Conservation (phyloP, 2,113 vertebrate species). For the Neodontobutis hainanensis region DNA sequence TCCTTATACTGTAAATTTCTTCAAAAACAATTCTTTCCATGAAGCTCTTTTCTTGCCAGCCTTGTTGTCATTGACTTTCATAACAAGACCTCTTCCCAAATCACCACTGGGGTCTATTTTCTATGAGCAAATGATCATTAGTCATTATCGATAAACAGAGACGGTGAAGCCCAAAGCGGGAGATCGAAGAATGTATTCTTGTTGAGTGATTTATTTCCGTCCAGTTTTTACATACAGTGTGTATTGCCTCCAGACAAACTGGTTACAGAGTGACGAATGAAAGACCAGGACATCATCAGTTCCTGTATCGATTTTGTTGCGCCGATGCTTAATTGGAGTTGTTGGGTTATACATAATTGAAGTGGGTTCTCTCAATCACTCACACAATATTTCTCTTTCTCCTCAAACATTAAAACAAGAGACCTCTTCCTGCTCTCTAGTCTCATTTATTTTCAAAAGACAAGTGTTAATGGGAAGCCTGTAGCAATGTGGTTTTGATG, state of each 20-base stretch:
- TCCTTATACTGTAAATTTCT: no score
- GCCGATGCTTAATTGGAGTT: slow-evolving; percentile 78
- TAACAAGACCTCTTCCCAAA: slow-evolving; percentile 7
- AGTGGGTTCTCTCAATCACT: slow-evolving; percentile 61
- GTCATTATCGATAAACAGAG: slow-evolving; percentile 56
- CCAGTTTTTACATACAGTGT: slow-evolving; percentile 20
- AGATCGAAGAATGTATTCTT: slow-evolving; percentile 43
- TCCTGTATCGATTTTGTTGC: slow-evolving; percentile 76
- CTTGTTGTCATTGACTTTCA: neutral
- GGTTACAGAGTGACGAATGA: slow-evolving; percentile 65
- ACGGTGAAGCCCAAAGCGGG: slow-evolving; percentile 31
- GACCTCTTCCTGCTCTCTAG: slow-evolving; percentile 20
- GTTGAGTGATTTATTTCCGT: slow-evolving; percentile 58
- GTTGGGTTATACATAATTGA: slow-evolving; percentile 78
- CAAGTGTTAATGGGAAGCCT: slow-evolving; percentile 62
- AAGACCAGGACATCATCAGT: slow-evolving; percentile 68
- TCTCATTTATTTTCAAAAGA: slow-evolving; percentile 62
- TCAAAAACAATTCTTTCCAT: no score
- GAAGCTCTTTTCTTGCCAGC: neutral
- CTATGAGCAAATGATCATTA: slow-evolving; percentile 42
- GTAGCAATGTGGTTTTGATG: slow-evolving; percentile 60
- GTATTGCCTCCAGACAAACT: slow-evolving; percentile 32
- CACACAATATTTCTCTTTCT: slow-evolving; percentile 22
- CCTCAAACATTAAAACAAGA: no score
- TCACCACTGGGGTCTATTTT: slow-evolving; percentile 12